A percentile compares a stretch with the other conserved stretches of the same genome.
These are phyloP conservation scores for Phrynocephalus versicolor DNA, from an alignment of 2,113 vertebrate genomes.

Conservation along the genomic window DNA sequence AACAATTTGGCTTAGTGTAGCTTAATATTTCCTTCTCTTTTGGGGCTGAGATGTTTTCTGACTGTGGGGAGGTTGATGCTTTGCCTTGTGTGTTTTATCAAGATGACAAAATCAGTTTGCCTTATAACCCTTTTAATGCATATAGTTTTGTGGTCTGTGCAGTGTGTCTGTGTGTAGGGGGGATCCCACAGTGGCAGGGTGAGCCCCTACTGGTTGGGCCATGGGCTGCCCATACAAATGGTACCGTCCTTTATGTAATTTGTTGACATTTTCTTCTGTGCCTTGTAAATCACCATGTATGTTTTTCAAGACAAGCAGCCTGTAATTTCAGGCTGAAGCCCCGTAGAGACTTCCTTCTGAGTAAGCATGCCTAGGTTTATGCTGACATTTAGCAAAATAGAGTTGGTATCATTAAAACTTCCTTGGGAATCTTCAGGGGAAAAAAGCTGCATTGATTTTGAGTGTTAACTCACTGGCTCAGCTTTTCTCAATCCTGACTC, in stretches of 20 bases:
- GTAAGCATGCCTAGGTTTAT: background rate
- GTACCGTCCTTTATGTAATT: constrained; percentile 2
- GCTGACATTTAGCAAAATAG: background rate
- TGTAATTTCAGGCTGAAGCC: constrained; percentile 17
- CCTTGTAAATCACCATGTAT: background rate
- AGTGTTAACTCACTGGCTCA: background rate
- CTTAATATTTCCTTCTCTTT: background rate
- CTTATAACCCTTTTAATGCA: background rate
- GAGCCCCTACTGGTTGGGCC: too few relatives aligned
- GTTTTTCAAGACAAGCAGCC: constrained; percentile 23
- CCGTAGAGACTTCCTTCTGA: background rate
- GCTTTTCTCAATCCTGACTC: background rate
- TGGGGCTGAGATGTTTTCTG: too few relatives aligned
- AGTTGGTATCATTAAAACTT: constrained; percentile 2
- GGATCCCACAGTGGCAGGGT: too few relatives aligned
- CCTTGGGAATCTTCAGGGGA: background rate
- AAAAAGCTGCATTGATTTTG: background rate
- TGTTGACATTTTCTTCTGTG: background rate
- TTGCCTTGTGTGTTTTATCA: constrained; percentile 35
- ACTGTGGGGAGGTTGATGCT: background rate
- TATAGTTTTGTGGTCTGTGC: background rate
- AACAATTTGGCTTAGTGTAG: background rate
- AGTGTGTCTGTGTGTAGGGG: too few relatives aligned
- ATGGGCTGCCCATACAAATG: too few relatives aligned
- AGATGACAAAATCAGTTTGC: background rate